These are phyloP conservation scores for Zoanthus sansibaricus DNA, from an alignment of 92 coral and sea anemone genomes.

Conservation along the genomic window DNA sequence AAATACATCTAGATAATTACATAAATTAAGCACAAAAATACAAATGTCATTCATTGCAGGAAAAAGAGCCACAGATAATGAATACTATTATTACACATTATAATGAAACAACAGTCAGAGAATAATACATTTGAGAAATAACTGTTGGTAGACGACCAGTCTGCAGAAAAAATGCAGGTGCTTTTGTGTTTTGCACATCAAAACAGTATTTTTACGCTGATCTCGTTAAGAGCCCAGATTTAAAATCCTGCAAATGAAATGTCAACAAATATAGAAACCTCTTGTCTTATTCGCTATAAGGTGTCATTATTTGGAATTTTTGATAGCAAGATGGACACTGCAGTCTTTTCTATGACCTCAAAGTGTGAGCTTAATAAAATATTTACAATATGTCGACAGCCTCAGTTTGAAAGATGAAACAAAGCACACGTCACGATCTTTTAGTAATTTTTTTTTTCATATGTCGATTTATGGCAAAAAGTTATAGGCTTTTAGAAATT, in stretches of 20 bases:
- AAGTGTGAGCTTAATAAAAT: constrained; percentile 28
- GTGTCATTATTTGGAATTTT: neutral
- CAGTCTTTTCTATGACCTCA: constrained; percentile 10
- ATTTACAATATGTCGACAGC: neutral
- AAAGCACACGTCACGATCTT: neutral
- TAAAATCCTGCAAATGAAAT: neutral
- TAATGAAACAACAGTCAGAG: neutral
- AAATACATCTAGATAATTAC: neutral
- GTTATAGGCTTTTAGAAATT: neutral
- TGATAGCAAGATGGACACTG: neutral
- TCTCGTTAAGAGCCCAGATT: neutral
- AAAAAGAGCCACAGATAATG: neutral
- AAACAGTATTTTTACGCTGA: neutral
- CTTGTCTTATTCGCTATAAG: neutral
- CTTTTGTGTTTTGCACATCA: neutral
- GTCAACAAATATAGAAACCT: neutral
- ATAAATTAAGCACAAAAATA: neutral
- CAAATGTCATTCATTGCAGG: neutral
- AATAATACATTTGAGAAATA: neutral
- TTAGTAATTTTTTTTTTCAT: neutral
- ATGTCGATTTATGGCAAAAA: neutral
- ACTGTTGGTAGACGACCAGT: neutral
- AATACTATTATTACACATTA: neutral
- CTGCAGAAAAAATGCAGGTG: constrained; percentile 5
- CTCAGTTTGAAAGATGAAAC: neutral